These are phyloP conservation scores for Byasa hedistus DNA, from an alignment of 2,888 invertebrate species.

Conservation along the genomic window DNA sequence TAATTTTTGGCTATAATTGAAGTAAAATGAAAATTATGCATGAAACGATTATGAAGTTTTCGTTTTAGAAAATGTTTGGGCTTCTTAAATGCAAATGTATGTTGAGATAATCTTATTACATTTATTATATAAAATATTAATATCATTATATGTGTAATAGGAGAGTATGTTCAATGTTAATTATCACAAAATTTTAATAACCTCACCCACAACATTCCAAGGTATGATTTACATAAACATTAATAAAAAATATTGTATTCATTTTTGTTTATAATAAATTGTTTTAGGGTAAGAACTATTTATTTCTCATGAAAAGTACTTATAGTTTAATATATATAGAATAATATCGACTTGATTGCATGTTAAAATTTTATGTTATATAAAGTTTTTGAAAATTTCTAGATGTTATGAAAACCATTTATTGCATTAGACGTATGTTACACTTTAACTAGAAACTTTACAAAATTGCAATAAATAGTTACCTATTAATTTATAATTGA, in stretches of 20 bases:
- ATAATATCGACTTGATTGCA: constrained; percentile 6
- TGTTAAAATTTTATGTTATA: constrained; percentile 10
- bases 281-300: constrained; percentile 9
- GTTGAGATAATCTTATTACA: constrained; percentile 49
- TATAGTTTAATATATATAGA: constrained; percentile 15
- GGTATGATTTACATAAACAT: constrained; percentile 37
- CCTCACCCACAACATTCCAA: constrained; percentile 59
- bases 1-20: constrained; percentile 18
- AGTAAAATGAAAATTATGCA: constrained; percentile 19
- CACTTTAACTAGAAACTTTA: constrained; percentile 55
- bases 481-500: constrained; percentile 51
- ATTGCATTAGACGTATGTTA: constrained; percentile 37
- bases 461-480: constrained; percentile 51
- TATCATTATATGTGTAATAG: constrained; percentile 37
- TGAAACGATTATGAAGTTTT: constrained; percentile 24
- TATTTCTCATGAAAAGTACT: constrained; percentile 29
- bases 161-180: constrained; percentile 58
- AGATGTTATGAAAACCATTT: constrained; percentile 29
- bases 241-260: constrained; percentile 16
- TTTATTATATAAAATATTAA: constrained; percentile 40
- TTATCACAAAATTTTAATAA: constrained; percentile 45
- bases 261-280: not conserved
- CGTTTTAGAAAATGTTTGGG: constrained; percentile 43
- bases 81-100: constrained; percentile 54
- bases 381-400: constrained; percentile 10